Conservation (phyloP, 2,113 vertebrate species). For the Perognathus longimembris region DNA sequence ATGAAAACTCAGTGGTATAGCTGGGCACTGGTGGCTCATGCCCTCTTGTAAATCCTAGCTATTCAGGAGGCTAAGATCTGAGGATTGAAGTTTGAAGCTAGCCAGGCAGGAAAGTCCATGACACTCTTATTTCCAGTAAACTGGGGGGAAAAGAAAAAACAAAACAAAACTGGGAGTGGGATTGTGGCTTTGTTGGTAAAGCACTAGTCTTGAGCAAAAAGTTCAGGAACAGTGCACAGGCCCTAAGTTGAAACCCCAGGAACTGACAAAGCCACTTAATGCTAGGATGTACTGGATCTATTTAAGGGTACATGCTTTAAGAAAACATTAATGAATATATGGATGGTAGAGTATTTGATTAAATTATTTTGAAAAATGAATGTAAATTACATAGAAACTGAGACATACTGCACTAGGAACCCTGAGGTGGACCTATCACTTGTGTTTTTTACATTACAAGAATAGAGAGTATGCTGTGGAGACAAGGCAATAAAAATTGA, state of each 20-base stretch:
- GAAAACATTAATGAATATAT: neutral
- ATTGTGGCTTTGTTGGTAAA: too few relatives aligned
- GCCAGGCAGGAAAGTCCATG: too few relatives aligned
- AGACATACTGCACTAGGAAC: neutral
- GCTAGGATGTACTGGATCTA: neutral
- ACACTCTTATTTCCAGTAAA: too few relatives aligned
- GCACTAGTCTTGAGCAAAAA: too few relatives aligned
- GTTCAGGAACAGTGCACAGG: too few relatives aligned
- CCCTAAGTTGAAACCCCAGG: too few relatives aligned
- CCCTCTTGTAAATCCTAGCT: too few relatives aligned
- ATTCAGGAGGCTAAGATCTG: too few relatives aligned
- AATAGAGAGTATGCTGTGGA: neutral
- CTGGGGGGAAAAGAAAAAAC: too few relatives aligned
- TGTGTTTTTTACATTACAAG: neutral
- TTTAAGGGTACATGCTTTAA: neutral
- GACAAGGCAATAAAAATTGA: neutral
- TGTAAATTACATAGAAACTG: neutral
- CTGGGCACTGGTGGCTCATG: neutral
- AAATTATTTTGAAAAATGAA: constrained; percentile 34
- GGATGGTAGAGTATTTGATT: neutral
- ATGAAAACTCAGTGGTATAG: neutral
- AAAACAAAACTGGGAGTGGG: too few relatives aligned
- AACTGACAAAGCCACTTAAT: neutral
- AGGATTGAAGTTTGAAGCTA: too few relatives aligned
- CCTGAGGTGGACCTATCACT: neutral